These are phyloP conservation scores for Tetramorium bicarinatum DNA, from an alignment of 2,888 invertebrate species.

Conservation along the genomic window DNA sequence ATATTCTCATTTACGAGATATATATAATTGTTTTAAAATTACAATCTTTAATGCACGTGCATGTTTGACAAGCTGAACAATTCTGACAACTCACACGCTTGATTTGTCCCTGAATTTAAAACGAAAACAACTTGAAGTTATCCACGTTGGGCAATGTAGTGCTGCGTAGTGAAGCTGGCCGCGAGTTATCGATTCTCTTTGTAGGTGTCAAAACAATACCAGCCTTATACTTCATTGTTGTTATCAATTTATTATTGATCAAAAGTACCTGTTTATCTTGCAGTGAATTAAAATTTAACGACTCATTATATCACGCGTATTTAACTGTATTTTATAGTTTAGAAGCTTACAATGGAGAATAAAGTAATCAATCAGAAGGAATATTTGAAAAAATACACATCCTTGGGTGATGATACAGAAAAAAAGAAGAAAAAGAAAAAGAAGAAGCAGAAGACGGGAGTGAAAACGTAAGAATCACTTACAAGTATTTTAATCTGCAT, in stretches of 20 bases:
- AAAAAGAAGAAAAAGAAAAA: constrained; percentile 91
- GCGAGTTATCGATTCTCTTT: background rate
- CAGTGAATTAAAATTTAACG: background rate
- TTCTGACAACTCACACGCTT: background rate
- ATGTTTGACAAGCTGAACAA: background rate
- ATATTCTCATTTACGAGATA: background rate
- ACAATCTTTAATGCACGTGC: background rate
- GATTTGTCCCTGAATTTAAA: background rate
- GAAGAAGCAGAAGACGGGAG: constrained; percentile 86
- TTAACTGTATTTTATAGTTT: background rate
- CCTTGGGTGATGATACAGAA: constrained; percentile 88
- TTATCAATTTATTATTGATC: constrained; percentile 17
- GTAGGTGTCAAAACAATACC: background rate
- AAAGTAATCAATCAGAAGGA: constrained; percentile 90
- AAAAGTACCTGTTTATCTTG: background rate
- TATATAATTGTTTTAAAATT: background rate
- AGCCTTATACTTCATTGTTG: background rate
- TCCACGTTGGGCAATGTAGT: background rate
- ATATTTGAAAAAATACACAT: constrained; percentile 93
- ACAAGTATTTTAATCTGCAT: constrained; percentile 41
- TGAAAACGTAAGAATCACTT: constrained; percentile 81
- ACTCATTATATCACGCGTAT: background rate
- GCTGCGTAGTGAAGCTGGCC: background rate
- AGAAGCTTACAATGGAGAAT: constrained; percentile 74
- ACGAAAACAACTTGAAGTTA: background rate